Percentiles rank a stretch among this genome's conserved stretches.
Evolutionary conservation across 1,140 invertebrate genomes (phyloP).

Genomic region (Drosophila takahashii): DNA sequence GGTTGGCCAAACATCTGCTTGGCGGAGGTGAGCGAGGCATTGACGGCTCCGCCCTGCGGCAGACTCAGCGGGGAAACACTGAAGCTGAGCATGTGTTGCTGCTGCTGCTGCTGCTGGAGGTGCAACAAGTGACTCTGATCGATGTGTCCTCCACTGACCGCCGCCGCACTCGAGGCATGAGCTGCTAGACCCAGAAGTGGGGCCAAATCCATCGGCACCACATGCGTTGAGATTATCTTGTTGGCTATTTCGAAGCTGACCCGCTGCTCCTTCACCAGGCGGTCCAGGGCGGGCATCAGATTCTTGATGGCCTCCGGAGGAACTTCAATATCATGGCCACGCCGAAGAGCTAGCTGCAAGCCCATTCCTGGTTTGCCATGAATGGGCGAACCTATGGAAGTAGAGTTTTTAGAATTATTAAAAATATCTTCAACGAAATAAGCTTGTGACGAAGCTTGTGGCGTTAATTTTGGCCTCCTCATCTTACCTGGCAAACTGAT

Average conservation of each 20-base stretch:
- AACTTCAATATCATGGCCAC: constrained; percentile 79
- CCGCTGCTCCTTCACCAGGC: constrained; percentile 83
- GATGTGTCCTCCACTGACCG: constrained; percentile 69
- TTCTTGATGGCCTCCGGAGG: constrained; percentile 79
- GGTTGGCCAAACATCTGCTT: constrained; percentile 78
- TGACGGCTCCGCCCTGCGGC: constrained; percentile 58
- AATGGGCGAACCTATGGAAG: constrained; percentile 88
- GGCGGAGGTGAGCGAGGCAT: constrained; percentile 59
- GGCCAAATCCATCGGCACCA: constrained; percentile 85
- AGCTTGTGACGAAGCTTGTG: constrained; percentile 13
- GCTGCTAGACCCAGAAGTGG: constrained; percentile 80
- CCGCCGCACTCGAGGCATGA: constrained; percentile 66
- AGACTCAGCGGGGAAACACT: constrained; percentile 73
- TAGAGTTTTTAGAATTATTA: background rate
- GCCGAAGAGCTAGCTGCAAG: constrained; percentile 58
- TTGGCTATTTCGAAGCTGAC: constrained; percentile 84
- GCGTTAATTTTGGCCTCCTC: constrained; percentile 10
- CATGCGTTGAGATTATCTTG: constrained; percentile 81
- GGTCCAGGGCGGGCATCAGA: constrained; percentile 82
- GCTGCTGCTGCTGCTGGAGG: constrained; percentile 50
- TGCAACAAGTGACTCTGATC: constrained; percentile 62
- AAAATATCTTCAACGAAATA: background rate
- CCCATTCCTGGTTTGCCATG: constrained; percentile 84
- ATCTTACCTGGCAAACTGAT: constrained; percentile 83
- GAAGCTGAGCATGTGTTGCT: constrained; percentile 66